Evolutionary conservation across 1,140 invertebrate species (phyloP).

Genomic region (Danaus plexippus): DNA sequence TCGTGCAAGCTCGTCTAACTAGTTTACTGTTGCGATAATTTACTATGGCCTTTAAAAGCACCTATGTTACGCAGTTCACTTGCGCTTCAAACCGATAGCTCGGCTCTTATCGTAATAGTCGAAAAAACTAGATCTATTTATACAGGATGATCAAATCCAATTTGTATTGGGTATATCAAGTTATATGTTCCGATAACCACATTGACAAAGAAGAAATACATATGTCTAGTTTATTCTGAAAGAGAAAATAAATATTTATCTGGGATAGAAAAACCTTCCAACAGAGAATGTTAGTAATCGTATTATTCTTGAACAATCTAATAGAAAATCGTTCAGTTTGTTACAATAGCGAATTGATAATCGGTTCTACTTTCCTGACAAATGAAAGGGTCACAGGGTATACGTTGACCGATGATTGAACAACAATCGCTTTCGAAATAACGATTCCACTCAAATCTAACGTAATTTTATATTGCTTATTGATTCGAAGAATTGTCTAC

Average conservation of each 20-base stretch:
- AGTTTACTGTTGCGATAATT: constrained; percentile 14
- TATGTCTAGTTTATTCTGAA: too few species aligned
- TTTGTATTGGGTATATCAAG: too few species aligned
- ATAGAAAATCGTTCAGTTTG: constrained; percentile 18
- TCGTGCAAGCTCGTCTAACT: constrained; percentile 14
- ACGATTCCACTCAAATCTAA: constrained; percentile 34
- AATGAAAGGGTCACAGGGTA: constrained; percentile 43
- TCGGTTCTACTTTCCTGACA: constrained; percentile 34
- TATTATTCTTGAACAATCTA: constrained; percentile 17
- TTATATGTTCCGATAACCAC: too few species aligned
- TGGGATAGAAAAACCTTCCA: too few species aligned
- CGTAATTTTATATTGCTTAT: constrained; percentile 38
- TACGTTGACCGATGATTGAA: constrained; percentile 34
- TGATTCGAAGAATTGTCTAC: constrained; percentile 27
- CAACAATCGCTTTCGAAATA: constrained; percentile 35
- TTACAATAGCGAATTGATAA: constrained; percentile 9
- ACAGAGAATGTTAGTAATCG: neutral
- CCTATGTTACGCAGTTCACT: constrained; percentile 14
- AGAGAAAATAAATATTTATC: too few species aligned
- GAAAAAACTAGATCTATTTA: too few species aligned
- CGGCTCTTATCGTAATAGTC: too few species aligned
- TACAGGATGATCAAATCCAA: too few species aligned
- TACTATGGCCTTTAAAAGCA: constrained; percentile 17
- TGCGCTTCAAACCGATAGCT: too few species aligned
- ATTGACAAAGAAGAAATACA: too few species aligned